These are phyloP conservation scores for Lepidochrysops patricia DNA, from an alignment of 2,888 invertebrate genomes.

Conservation along the genomic window DNA sequence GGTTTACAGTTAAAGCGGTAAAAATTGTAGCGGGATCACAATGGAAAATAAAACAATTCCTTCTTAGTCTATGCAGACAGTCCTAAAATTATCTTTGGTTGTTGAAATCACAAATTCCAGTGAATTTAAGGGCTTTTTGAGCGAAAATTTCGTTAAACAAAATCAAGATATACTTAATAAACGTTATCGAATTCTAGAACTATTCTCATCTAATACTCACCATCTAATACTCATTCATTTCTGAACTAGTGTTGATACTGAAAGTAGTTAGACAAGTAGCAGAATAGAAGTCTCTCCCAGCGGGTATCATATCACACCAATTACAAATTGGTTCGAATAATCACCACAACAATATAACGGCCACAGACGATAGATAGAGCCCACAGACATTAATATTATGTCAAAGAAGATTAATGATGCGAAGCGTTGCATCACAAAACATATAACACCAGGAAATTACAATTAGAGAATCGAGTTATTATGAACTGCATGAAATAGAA, in stretches of 20 bases:
- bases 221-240: too few relatives aligned
- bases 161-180: too few relatives aligned
- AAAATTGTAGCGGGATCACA: neutral
- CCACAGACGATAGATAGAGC: neutral
- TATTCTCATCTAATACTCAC: too few relatives aligned
- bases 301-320: neutral
- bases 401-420: neutral
- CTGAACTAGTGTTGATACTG: neutral
- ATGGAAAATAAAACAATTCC: neutral
- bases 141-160: too few relatives aligned
- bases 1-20: neutral
- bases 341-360: neutral
- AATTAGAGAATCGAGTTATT: conserved; percentile 1
- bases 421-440: neutral
- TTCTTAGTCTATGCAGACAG: neutral
- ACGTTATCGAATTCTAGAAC: too few relatives aligned
- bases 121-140: too few relatives aligned
- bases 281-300: neutral
- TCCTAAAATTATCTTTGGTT: too few relatives aligned
- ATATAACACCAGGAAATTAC: conserved; percentile 6
- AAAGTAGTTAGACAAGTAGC: neutral
- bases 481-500: conserved; percentile 11
- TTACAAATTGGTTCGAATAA: neutral
- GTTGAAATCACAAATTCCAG: too few relatives aligned
- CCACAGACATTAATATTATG: neutral